phyloP scores from a whole-genome alignment of 2,113 vertebrate genomes.

The Pedetes capensis region DNA sequence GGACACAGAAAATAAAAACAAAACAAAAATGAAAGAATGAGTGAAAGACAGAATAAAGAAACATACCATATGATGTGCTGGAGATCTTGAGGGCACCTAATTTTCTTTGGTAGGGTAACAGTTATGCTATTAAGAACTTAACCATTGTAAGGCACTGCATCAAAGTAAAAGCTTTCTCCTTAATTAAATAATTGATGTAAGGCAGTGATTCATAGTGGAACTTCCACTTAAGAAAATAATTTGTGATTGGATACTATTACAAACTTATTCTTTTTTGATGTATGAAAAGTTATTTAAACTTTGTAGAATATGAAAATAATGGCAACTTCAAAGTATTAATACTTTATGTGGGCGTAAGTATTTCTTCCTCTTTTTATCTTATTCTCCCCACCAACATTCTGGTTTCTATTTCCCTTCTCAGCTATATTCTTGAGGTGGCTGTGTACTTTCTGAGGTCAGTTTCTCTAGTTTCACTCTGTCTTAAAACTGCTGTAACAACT shows the following conservation, averaged over 20 bases:
- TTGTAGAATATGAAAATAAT: background rate
- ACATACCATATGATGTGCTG: background rate
- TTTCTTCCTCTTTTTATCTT: background rate
- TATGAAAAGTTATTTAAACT: background rate
- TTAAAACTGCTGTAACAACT: background rate
- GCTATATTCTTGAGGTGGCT: background rate
- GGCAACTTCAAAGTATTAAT: background rate
- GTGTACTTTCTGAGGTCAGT: background rate
- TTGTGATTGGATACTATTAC: background rate
- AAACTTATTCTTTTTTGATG: background rate
- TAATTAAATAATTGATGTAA: constrained; percentile 9
- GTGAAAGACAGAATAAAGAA: background rate
- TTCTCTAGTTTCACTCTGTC: background rate
- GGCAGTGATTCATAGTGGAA: background rate
- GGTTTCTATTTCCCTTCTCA: background rate
- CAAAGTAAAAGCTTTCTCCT: background rate
- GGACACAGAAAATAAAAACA: background rate
- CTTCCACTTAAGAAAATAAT: background rate
- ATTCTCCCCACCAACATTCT: background rate
- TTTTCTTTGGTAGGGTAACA: background rate
- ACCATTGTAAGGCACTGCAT: background rate
- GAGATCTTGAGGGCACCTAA: background rate
- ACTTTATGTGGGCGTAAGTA: background rate
- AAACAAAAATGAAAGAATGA: background rate
- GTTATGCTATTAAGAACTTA: background rate